A percentile compares a stretch with the other conserved stretches of the same genome.
Conservation (phyloP, 30 jellyfish, hydroid and myxozoan genomes). For the Pelagia noctiluca region DNA sequence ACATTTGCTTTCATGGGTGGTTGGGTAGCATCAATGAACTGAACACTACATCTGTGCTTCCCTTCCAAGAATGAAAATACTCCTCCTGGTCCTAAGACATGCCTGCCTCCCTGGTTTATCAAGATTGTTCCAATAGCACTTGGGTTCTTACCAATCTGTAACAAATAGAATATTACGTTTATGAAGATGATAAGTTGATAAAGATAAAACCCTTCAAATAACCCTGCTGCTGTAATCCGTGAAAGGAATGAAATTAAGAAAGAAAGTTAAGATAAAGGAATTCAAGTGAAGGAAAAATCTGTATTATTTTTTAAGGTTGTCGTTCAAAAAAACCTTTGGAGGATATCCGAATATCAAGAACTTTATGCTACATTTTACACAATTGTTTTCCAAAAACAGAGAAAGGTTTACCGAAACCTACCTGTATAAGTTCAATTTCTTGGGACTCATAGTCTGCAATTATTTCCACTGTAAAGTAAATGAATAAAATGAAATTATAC, state of each 20-base stretch:
- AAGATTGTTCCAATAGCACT: conserved; percentile 70
- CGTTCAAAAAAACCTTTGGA: too few relatives aligned
- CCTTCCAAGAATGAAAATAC: conserved; percentile 61
- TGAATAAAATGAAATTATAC: not conserved
- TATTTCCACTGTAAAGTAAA: conserved; percentile 54
- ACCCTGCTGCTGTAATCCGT: not conserved
- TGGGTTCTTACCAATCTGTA: conserved; percentile 75
- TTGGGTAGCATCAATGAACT: conserved; percentile 52
- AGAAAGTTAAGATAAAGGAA: too few relatives aligned
- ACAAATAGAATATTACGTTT: not conserved
- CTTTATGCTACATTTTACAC: conserved; percentile 10
- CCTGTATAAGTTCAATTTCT: conserved; percentile 75
- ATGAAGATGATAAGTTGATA: too few relatives aligned
- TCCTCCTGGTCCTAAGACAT: conserved; percentile 63
- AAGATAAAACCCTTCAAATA: too few relatives aligned
- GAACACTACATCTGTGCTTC: conserved; percentile 70
- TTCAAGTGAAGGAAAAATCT: too few relatives aligned
- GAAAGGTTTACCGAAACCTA: not conserved
- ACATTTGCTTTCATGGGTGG: conserved; percentile 13
- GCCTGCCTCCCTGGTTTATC: conserved; percentile 45
- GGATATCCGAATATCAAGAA: too few relatives aligned
- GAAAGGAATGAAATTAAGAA: too few relatives aligned
- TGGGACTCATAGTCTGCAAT: conserved; percentile 81
- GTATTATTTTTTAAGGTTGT: too few relatives aligned
- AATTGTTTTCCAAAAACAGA: not conserved